Base-by-base conservation (phyloP, 2,888 invertebrate species). In the Coelinius sp. region DNA sequence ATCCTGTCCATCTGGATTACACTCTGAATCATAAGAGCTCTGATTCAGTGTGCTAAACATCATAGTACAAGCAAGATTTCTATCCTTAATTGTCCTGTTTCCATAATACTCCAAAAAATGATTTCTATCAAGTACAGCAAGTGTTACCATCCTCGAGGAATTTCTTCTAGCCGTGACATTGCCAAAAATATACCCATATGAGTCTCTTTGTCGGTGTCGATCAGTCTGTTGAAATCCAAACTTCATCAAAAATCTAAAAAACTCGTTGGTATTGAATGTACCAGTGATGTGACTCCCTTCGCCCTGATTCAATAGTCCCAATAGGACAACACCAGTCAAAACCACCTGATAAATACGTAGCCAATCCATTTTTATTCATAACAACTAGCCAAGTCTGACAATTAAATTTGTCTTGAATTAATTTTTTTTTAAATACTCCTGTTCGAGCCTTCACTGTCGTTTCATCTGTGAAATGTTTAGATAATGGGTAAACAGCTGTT, bases 151-250 rank as follows among this genome's bases (percentile, higher is more conserved):
- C 77, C 90, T 90, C 71, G 91, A 90, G 81, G 94, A 92, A 70
- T 91, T 90, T 59, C 90, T 89, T 76, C 89, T 90, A 0, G 95
- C 91, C 25, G 97, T 96, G 59, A 98, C 92, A 88, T 98, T 98
- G 12, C 99, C 99, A 87, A 96, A 99, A 81, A 99, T 96, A 88
- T 96, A 98, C 62, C 98, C 98, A 88, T 94, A 94, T 77, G 97
- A 96, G 83, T 95, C 93, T 80, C 93, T 93, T 82, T 93, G 92
- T 80, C 94, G 93, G 87, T 96, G 94, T 52, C 93, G 91, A 87
- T 97, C 96, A 12, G 98, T 97, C 89, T 97, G 97, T 89, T 98
- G 98, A 87, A 98, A 96, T 71, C 98, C 98, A 88, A 98, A 99
- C 88, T 98, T 98, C 22, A 96, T 92, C 67, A 99, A 90, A 88